A percentile compares a stretch with the other conserved stretches of the same genome.
These are phyloP conservation scores for Neotoma lepida DNA, from an alignment of 2,113 vertebrate species.

Conservation along the genomic window DNA sequence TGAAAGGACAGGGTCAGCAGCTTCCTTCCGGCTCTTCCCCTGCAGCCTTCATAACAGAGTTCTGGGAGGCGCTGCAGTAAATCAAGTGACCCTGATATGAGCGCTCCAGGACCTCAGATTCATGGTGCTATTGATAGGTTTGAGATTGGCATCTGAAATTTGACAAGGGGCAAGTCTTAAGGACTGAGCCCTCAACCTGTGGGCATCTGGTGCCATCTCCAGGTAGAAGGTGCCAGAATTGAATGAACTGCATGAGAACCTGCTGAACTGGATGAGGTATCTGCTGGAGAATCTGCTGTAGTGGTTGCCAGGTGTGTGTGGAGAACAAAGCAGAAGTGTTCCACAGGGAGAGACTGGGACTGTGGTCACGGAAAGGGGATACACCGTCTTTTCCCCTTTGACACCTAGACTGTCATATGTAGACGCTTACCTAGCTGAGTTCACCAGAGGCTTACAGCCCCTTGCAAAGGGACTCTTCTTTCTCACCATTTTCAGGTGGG, in stretches of 20 bases:
- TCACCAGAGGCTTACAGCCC: background rate
- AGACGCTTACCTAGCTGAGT: background rate
- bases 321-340: background rate
- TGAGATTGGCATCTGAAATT: background rate
- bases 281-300: background rate
- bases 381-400: background rate
- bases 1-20: too few relatives aligned
- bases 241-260: background rate
- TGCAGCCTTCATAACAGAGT: background rate
- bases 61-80: background rate
- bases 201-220: background rate
- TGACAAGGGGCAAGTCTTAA: background rate
- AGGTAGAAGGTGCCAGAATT: background rate
- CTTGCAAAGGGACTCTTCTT: background rate
- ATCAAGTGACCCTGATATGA: background rate
- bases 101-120: too few relatives aligned
- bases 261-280: background rate
- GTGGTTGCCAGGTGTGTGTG: background rate
- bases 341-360: background rate
- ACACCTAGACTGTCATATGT: background rate
- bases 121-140: too few relatives aligned
- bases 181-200: background rate
- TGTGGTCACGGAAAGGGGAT: background rate
- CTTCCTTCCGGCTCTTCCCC: background rate
- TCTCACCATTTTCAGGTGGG: background rate